Evolutionary conservation across 2,113 vertebrate species (phyloP).

Genomic region (Grus americana): DNA sequence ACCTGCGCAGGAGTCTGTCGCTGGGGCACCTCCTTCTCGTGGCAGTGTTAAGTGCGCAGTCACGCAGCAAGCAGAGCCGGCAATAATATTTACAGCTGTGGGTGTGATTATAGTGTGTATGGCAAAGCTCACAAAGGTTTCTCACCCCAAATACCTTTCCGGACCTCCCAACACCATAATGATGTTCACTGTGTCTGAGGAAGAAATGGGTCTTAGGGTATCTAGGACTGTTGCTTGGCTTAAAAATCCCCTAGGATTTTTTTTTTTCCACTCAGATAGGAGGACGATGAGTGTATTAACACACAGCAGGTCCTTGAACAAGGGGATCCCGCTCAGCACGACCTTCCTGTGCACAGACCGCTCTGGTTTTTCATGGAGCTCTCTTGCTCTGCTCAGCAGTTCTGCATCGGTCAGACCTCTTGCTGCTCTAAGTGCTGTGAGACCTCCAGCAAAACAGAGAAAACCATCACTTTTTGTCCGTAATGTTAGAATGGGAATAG

Average conservation of each 20-base stretch:
- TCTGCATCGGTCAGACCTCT: background rate
- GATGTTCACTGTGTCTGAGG: background rate
- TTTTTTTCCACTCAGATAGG: background rate
- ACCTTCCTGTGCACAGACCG: background rate
- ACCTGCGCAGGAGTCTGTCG: background rate
- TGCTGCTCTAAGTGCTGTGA: background rate
- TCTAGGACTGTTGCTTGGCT: background rate
- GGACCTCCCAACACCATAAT: background rate
- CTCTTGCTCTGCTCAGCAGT: background rate
- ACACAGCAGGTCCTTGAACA: fast-evolving
- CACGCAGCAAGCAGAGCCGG: fast-evolving
- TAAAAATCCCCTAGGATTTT: background rate
- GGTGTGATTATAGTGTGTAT: background rate
- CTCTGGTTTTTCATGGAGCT: background rate
- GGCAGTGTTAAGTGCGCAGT: fast-evolving
- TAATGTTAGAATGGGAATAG: background rate
- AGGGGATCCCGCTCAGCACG: background rate
- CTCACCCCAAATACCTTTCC: background rate
- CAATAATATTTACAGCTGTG: background rate
- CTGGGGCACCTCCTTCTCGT: background rate
- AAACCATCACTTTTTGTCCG: background rate
- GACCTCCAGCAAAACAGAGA: background rate
- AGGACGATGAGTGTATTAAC: background rate
- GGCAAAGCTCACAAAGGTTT: background rate
- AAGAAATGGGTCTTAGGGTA: background rate